Evolutionary conservation across 2,113 vertebrate genomes (phyloP), one percentile per base, ranked within the genome.

Genomic region (Sarotherodon lohbergeri): DNA sequence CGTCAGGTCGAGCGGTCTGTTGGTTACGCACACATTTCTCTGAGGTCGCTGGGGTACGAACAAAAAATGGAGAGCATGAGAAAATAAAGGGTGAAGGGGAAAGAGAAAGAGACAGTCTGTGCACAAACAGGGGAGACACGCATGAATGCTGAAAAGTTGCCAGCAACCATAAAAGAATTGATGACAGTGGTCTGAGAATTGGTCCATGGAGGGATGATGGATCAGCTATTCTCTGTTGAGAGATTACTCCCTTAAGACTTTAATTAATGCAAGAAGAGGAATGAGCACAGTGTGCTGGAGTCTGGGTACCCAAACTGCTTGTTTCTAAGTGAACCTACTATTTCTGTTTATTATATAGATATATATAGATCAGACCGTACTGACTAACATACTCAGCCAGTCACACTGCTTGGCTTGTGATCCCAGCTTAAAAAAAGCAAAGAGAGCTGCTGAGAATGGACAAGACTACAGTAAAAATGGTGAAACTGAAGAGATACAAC

Each of bases 81-180:
- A 80, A 85, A 39, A 68, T 89, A 1, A 66, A 55, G 66, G 12
- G 27, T 7, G 78, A 24, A 29, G n/a, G 82, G 24, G 52, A 54
- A 55, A 83, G 3, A 24, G 2, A 22, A 16, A 17, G 19, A 81
- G 14, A 24, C 48, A 17, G 48, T 16, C 8, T 16, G 76, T 83
- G 52, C 86, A 29, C 4, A 46, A 16, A 39, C 2, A 24, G 9
- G 46, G 34, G 27, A 81, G 84, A 66, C 4, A 17, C 29, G 24
- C 27, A 82, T 63, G 43, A 92, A 90, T 50, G 41, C 24, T 88
- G 82, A 89, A 80, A 82, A 79, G 79, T 52, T 83, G 87, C 85
- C 81, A 83, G 78, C n/a, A 39, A 68, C 57, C 81, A 83, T 82
- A 88, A 84, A 43, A 86, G 36, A 85, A 68, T 52, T 36, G 79